Conservation (phyloP, 2,797 vertebrate genomes). For the Lerista edwardsae region DNA sequence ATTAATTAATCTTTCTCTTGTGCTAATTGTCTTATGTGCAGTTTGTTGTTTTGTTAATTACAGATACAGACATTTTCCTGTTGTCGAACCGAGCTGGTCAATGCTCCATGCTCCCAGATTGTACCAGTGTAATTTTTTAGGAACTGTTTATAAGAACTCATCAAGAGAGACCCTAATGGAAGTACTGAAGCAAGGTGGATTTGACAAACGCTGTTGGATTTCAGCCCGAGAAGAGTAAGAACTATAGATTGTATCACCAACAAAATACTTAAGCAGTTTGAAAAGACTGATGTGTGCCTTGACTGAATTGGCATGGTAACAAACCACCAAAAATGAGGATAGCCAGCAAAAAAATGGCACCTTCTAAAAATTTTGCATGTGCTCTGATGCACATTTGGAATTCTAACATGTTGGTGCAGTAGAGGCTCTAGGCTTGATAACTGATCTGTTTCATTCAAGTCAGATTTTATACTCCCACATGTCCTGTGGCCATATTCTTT, state of each 20-base stretch:
- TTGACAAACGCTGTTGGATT: conserved; percentile 89
- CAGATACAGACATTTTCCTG: conserved; percentile 94
- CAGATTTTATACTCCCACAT: not conserved
- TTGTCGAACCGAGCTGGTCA: conserved; percentile 86
- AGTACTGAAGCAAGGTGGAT: conserved; percentile 83
- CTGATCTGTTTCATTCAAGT: not conserved
- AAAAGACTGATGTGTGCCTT: conserved; percentile 16
- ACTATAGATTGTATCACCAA: conserved; percentile 38
- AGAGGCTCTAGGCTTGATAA: not conserved
- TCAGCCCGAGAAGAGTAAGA: conserved; percentile 91
- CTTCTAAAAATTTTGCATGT: not conserved
- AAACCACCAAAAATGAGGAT: not conserved
- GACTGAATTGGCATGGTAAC: not conserved
- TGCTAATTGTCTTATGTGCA: not conserved
- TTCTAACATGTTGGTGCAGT: not conserved
- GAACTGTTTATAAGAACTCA: conserved; percentile 95
- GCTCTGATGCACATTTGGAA: not conserved
- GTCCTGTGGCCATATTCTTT: not conserved
- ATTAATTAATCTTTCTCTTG: too few relatives aligned
- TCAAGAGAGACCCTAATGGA: conserved; percentile 89
- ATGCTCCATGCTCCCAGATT: conserved; percentile 87
- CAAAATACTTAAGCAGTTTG: conserved; percentile 20
- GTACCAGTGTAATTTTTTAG: conserved; percentile 95
- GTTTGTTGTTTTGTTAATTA: conserved; percentile 53
- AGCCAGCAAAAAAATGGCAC: too few relatives aligned